Evolutionary conservation across 2,888 invertebrate species (phyloP).

Genomic region (Tachina lurida): DNA sequence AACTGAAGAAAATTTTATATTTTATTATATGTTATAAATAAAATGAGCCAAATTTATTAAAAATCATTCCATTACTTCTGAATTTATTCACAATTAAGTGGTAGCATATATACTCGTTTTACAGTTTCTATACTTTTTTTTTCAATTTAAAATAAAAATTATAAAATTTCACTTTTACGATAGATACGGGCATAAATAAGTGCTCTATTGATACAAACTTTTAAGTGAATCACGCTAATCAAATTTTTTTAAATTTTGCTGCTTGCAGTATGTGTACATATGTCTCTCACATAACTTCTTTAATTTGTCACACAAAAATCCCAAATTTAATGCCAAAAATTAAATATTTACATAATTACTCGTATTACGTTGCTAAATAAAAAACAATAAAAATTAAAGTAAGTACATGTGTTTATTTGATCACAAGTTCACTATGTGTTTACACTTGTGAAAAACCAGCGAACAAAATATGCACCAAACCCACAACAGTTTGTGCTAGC

Average conservation of each 20-base stretch:
- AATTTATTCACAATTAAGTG: too few species aligned
- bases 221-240: slow-evolving; percentile 20
- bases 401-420: slow-evolving; percentile 18
- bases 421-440: slow-evolving; percentile 2
- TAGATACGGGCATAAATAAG: background rate
- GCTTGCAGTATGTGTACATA: too few species aligned
- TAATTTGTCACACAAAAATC: slow-evolving; percentile 51
- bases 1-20: too few species aligned
- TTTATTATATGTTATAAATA: too few species aligned
- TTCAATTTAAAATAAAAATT: too few species aligned
- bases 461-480: background rate
- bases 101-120: too few species aligned
- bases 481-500: background rate
- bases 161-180: too few species aligned
- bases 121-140: too few species aligned
- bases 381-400: slow-evolving; percentile 6
- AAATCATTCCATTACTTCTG: too few species aligned
- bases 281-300: slow-evolving; percentile 8
- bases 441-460: slow-evolving; percentile 35
- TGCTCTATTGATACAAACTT: background rate
- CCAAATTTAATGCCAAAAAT: slow-evolving; percentile 13
- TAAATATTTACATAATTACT: slow-evolving; percentile 39
- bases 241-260: background rate
- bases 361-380: slow-evolving; percentile 26
- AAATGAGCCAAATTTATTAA: too few species aligned